Percentiles rank a stretch among this genome's conserved stretches.
phyloP scores from a whole-genome alignment of 2,797 vertebrate genomes.

The Alauda arvensis region DNA sequence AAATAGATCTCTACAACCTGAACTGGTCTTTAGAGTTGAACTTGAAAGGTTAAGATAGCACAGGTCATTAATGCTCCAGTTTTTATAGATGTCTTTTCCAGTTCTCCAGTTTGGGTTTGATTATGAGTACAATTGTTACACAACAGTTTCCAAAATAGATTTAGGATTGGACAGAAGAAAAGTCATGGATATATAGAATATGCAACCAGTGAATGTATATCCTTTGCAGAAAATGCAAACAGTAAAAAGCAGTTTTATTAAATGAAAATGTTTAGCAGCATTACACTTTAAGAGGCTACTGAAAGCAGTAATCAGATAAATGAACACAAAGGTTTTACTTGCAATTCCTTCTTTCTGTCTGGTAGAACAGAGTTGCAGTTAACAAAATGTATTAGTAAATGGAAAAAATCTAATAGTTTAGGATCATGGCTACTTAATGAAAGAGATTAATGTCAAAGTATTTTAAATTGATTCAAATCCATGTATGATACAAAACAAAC shows the following conservation, averaged over 20 bases:
- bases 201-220: neutral
- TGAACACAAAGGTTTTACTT: neutral
- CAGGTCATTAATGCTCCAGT: neutral
- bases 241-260: slow-evolving; percentile 37
- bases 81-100: neutral
- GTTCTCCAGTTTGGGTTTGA: neutral
- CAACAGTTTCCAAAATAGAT: neutral
- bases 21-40: neutral
- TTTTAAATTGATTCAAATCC: neutral
- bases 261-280: slow-evolving; percentile 31
- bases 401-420: slow-evolving; percentile 16
- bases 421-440: neutral
- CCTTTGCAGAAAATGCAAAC: slow-evolving; percentile 13
- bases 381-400: slow-evolving; percentile 39
- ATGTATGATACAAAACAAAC: neutral
- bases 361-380: neutral
- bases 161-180: neutral
- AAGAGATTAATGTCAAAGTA: neutral
- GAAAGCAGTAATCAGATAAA: slow-evolving; percentile 5
- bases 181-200: slow-evolving; percentile 14
- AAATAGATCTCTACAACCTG: neutral
- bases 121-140: neutral
- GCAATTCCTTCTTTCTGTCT: neutral
- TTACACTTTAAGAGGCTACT: neutral
- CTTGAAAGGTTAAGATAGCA: neutral